Base-by-base conservation (phyloP, 1,140 invertebrate species). In the Micrasema minimum region DNA sequence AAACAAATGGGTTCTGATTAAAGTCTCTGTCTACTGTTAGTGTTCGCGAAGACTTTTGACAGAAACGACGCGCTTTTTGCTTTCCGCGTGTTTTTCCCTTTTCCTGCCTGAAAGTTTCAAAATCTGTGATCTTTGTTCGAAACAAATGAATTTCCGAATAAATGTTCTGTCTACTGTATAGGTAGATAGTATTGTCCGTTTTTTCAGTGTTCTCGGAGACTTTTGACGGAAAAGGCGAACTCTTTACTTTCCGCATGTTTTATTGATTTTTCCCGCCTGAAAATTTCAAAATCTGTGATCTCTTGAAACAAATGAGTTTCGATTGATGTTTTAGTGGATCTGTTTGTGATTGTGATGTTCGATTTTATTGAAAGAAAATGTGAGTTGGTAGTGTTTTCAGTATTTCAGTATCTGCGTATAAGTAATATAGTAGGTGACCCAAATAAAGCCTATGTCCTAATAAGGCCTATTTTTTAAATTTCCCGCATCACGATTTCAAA, bases 311-410 rank as follows among this genome's bases (percentile, higher is more conserved):
- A 53, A 23, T 53, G 51, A 55, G 22, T 20, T 14, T 4, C 22
- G 22, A 26, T 10, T 55, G 22, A 26, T 14, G 51, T 31, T 55
- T 55, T 55, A 9, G 51, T 55, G 51, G n/a, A 26, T 55, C 23
- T 55, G 46, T 48, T 11, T 31, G 51, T 31, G 22, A 16, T n/a
- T n/a, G 51, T 55, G 26, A 55, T 55, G 51, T 55, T 55, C n/a
- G 51, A 55, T 55, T 55, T 55, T 16, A 26, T 55, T 3, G 51
- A 55, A 7, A 55, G 51, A 55, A 31, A 55, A 14, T 55, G 51
- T 55, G 14, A 26, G 51, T 55, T 20, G 46, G 2, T 31, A 31
- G 26, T 7, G 7, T 31, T 31, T 31, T 31, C 26, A 31, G 26
- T 31, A 31, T 31, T 31, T 31, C 26, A 31, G 7, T 31, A 31